Conservation (phyloP, 2,888 invertebrate genomes). For the Petrophora chlorosata region DNA sequence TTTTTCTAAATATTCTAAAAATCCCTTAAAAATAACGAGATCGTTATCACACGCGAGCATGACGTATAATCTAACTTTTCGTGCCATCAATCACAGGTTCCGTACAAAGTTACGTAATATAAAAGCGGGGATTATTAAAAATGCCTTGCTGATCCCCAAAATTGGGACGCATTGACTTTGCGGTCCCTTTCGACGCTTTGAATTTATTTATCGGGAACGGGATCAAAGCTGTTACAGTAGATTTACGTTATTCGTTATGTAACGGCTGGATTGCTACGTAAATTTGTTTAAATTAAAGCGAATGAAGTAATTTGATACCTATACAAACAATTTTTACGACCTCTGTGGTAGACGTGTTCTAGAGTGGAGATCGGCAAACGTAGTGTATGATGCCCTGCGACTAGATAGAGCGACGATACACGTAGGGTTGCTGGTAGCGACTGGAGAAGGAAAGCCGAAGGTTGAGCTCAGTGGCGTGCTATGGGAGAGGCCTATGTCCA, state of each 20-base stretch:
- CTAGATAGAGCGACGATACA: too few relatives aligned
- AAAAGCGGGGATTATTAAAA: slow-evolving; percentile 35
- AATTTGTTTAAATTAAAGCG: too few relatives aligned
- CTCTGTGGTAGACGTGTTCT: too few relatives aligned
- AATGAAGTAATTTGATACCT: too few relatives aligned
- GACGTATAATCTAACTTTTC: slow-evolving; percentile 31
- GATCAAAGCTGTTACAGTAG: neutral
- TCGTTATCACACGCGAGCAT: slow-evolving; percentile 22
- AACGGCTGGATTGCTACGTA: neutral
- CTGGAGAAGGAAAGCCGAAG: too few relatives aligned
- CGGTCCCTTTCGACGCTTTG: slow-evolving; percentile 13
- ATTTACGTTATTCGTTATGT: neutral
- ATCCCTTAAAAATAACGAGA: slow-evolving; percentile 9
- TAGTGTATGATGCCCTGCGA: too few relatives aligned
- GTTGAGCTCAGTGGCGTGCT: too few relatives aligned
- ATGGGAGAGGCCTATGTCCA: too few relatives aligned
- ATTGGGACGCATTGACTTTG: slow-evolving; percentile 25
- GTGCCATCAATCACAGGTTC: slow-evolving; percentile 35
- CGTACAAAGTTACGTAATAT: slow-evolving; percentile 29
- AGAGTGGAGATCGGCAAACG: too few relatives aligned
- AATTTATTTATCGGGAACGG: slow-evolving; percentile 19
- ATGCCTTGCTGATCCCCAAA: slow-evolving; percentile 29
- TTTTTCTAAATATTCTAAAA: neutral
- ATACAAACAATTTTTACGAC: too few relatives aligned
- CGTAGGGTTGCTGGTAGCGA: too few relatives aligned